phyloP scores from a whole-genome alignment of 2,888 invertebrate genomes.

The Strigamia maritima region DNA sequence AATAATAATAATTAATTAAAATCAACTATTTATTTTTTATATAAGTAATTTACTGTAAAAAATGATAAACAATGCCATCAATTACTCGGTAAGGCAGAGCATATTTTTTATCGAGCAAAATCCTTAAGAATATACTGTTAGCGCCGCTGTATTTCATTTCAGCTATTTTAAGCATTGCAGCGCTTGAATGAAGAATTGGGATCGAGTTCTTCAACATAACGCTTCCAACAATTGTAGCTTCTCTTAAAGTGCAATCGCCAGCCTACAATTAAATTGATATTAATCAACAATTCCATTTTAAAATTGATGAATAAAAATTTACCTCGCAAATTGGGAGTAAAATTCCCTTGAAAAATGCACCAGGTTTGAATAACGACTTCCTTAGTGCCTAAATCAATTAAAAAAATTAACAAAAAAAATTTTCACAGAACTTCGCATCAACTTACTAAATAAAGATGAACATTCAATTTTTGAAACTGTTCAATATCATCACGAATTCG shows the following conservation, averaged over 20 bases:
- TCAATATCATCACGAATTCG: conserved; percentile 86
- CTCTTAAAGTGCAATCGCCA: conserved; percentile 89
- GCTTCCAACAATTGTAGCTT: conserved; percentile 92
- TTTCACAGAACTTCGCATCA: neutral
- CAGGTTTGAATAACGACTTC: conserved; percentile 93
- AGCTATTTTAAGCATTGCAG: conserved; percentile 89
- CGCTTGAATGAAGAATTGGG: conserved; percentile 63
- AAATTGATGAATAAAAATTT: conserved; percentile 42
- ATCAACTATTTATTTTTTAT: conserved; percentile 35
- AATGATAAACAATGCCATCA: conserved; percentile 83
- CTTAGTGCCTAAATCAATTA: conserved; percentile 63
- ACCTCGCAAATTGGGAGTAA: conserved; percentile 63
- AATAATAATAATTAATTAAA: neutral
- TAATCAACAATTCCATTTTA: neutral
- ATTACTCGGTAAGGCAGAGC: conserved; percentile 92
- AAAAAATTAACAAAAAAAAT: conserved; percentile 35
- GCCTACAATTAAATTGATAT: conserved; percentile 58
- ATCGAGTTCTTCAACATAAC: conserved; percentile 66
- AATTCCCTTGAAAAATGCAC: conserved; percentile 93
- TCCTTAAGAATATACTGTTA: conserved; percentile 88
- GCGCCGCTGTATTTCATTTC: conserved; percentile 97
- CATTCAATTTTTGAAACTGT: conserved; percentile 92
- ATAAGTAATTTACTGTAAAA: conserved; percentile 66
- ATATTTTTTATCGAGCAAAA: conserved; percentile 92
- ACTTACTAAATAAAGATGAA: conserved; percentile 80